Conservation (phyloP, 2,113 vertebrate genomes). For the Phrynosoma blainvillii region DNA sequence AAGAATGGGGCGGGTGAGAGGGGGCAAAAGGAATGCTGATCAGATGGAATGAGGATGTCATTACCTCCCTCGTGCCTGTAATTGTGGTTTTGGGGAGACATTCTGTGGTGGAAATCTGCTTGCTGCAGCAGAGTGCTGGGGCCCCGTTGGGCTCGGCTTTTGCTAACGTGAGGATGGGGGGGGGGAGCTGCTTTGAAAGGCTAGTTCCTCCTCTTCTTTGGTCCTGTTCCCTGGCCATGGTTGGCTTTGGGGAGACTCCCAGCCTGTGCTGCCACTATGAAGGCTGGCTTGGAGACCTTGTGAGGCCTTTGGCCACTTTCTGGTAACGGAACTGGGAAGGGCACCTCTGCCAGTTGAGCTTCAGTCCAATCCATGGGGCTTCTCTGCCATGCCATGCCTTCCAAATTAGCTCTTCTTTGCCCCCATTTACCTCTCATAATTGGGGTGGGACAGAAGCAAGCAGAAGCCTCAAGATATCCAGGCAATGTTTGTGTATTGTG, state of each 20-base stretch:
- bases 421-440: too few species aligned
- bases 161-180: not conserved
- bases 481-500: too few species aligned
- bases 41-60: conserved; percentile 58
- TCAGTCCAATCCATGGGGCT: too few species aligned
- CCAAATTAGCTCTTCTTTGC: too few species aligned
- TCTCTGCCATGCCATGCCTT: too few species aligned
- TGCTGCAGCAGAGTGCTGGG: conserved; percentile 43
- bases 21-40: conserved; percentile 62
- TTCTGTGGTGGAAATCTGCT: conserved; percentile 52
- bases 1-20: conserved; percentile 9
- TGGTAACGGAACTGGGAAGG: not conserved
- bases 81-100: conserved; percentile 72
- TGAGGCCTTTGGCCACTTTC: not conserved
- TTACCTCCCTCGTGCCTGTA: conserved; percentile 65
- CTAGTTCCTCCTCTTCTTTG: conserved; percentile 6
- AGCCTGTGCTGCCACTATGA: not conserved
- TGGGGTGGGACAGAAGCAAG: too few species aligned
- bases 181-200: not conserved
- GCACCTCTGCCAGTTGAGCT: not conserved
- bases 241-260: conserved; percentile 27
- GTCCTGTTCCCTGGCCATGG: conserved; percentile 60
- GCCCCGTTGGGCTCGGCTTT: not conserved
- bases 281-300: not conserved
- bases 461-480: too few species aligned